phyloP scores from a whole-genome alignment of 2,797 vertebrate genomes.

The Neosalanx taihuensis region DNA sequence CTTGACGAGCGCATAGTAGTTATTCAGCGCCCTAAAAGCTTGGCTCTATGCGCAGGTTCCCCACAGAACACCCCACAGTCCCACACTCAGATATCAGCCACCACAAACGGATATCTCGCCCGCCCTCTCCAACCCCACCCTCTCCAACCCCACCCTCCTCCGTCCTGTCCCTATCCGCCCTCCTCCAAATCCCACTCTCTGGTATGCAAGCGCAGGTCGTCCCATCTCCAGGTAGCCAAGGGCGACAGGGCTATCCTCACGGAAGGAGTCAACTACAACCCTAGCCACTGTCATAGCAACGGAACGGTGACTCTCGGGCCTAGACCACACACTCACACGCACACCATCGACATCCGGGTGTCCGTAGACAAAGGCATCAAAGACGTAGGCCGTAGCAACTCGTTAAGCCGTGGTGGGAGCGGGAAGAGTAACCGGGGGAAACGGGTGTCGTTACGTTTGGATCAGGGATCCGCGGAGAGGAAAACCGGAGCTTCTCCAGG shows the following conservation, averaged over 20 bases:
- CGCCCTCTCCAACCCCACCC: conserved; percentile 59
- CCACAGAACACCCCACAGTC: conserved; percentile 67
- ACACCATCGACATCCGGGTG: conserved; percentile 77
- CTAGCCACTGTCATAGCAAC: conserved; percentile 72
- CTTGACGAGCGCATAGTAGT: conserved; percentile 81
- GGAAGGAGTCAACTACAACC: conserved; percentile 52
- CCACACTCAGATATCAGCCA: conserved; percentile 62
- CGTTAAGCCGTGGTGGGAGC: conserved; percentile 60
- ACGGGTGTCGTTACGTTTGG: conserved; percentile 65
- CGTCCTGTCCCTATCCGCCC: conserved; percentile 61
- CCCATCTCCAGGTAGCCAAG: conserved; percentile 64
- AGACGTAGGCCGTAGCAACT: conserved; percentile 61
- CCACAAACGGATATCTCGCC: conserved; percentile 58
- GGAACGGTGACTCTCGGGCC: conserved; percentile 73
- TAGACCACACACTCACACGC: conserved; percentile 73
- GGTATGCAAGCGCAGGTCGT: conserved; percentile 74
- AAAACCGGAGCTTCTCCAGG: conserved; percentile 54
- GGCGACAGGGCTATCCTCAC: conserved; percentile 54
- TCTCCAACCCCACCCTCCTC: conserved; percentile 58
- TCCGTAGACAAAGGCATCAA: conserved; percentile 68
- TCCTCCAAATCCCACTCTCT: conserved; percentile 64
- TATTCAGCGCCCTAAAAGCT: conserved; percentile 79
- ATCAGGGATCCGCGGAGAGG: conserved; percentile 68
- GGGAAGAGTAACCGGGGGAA: conserved; percentile 60
- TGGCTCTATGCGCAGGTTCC: conserved; percentile 72